Evolutionary conservation across 2,797 vertebrate genomes (phyloP), one percentile per base, ranked within the genome.

Genomic region (Propithecus deckenii): DNA sequence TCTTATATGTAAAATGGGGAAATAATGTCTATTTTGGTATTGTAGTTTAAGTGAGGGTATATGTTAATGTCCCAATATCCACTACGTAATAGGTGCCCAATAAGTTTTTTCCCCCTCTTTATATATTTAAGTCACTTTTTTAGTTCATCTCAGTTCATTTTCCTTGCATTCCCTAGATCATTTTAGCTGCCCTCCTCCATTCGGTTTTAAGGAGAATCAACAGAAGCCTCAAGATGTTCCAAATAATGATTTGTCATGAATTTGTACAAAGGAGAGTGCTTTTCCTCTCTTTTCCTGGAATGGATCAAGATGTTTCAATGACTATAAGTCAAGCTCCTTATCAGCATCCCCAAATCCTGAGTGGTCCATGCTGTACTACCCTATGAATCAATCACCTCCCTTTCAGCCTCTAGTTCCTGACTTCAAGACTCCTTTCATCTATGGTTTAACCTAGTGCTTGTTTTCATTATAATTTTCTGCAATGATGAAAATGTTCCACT

Each of bases 401-500:
- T 74, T n/a, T 17, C 0, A 61, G 79, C 9, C 43, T 95, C 18
- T 30, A 83, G 71, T 84, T 90, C 11, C 32, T 78, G n/a, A 83
- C 55, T 63, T 63, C 50, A 87, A 63, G 69, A 65, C 17, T 80
- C 25, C 17, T 61, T 85, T 85, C 71, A 71, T 18, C 63, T 61
- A n/a, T 38, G 8, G 38, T 63, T 43, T 71, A 92, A 67, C 46
- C 43, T 10, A 55, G 61, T 52, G n/a, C 22, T 69, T 87, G 32
- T 63, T 63, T 32, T 85, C 30, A 69, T 79, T 84, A 50, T 43
- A 80, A 48, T 88, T 75, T 87, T 17, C 86, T 63, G 11, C 7
- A 74, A 30, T 35, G 55, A 96, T 90, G 75, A 43, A 78, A 86
- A 95, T 59, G 32, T 46, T 89, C 41, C 63, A 78, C 67, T 96